Conservation (phyloP, 2,113 vertebrate genomes). For the Ptilonorhynchus violaceus region DNA sequence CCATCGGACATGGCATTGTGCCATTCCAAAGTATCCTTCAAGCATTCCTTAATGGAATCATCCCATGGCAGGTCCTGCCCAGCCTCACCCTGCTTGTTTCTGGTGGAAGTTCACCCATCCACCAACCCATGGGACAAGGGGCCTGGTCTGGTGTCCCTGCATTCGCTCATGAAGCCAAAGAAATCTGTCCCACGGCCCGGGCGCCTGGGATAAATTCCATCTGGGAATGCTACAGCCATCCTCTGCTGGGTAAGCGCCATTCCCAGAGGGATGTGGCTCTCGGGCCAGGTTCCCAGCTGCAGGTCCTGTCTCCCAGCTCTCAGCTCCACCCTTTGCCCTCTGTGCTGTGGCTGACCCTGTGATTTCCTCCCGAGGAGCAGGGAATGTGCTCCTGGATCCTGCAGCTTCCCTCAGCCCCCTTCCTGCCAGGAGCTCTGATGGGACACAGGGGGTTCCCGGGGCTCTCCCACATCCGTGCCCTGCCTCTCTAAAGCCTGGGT, state of each 20-base stretch:
- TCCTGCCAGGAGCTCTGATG: neutral
- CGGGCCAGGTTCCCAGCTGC: neutral
- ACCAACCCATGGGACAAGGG: fast-evolving
- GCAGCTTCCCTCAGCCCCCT: neutral
- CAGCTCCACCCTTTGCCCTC: neutral
- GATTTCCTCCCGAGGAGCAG: neutral
- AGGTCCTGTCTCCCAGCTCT: neutral
- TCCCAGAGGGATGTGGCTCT: neutral
- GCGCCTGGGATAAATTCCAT: neutral
- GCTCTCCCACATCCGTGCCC: fast-evolving
- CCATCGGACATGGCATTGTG: neutral
- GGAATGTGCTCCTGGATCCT: neutral
- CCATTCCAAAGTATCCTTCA: neutral
- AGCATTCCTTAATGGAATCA: neutral
- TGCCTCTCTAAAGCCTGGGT: neutral
- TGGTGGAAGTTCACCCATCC: neutral
- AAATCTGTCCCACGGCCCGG: fast-evolving
- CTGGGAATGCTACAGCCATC: neutral
- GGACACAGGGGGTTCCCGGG: neutral
- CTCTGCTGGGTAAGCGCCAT: neutral
- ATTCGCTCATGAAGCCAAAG: neutral
- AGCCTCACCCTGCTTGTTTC: neutral
- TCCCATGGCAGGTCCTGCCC: fast-evolving
- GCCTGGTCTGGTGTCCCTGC: neutral
- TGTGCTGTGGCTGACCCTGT: fast-evolving